Conservation (phyloP, 2,888 invertebrate genomes). For the Rotaria macrura region DNA sequence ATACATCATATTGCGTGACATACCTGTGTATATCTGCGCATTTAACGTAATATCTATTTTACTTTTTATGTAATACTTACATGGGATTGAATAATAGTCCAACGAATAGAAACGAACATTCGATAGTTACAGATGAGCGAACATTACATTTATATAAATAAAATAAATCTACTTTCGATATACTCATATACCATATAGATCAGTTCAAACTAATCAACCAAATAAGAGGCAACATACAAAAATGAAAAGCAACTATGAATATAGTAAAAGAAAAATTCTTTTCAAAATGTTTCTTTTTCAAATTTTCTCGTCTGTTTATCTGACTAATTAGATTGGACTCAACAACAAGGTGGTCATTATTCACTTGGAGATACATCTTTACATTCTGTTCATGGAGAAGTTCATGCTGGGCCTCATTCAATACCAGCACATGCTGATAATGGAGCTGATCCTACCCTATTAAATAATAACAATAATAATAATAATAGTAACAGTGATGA, state of each 20-base stretch:
- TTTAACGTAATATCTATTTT: not conserved
- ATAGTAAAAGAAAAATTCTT: not conserved
- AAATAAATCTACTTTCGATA: not conserved
- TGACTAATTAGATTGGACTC: not conserved
- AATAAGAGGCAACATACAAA: not conserved
- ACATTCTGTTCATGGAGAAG: not conserved
- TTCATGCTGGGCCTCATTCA: slow-evolving; percentile 5
- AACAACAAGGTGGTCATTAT: not conserved
- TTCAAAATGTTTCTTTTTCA: too few species aligned
- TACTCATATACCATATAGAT: not conserved
- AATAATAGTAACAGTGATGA: not conserved
- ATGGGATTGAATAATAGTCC: not conserved
- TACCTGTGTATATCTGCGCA: not conserved
- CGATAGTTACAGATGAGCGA: not conserved
- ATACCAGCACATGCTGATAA: slow-evolving; percentile 12
- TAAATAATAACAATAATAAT: not conserved
- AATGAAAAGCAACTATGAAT: not conserved
- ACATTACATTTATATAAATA: not conserved
- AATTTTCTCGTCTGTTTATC: not conserved
- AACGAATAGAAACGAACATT: not conserved
- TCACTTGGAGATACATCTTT: not conserved
- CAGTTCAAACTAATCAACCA: not conserved
- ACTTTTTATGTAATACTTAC: not conserved
- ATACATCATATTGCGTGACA: not conserved
- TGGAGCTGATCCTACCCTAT: not conserved